Evolutionary conservation across 2,113 vertebrate genomes (phyloP).

Genomic region (Corythornis cristatus): DNA sequence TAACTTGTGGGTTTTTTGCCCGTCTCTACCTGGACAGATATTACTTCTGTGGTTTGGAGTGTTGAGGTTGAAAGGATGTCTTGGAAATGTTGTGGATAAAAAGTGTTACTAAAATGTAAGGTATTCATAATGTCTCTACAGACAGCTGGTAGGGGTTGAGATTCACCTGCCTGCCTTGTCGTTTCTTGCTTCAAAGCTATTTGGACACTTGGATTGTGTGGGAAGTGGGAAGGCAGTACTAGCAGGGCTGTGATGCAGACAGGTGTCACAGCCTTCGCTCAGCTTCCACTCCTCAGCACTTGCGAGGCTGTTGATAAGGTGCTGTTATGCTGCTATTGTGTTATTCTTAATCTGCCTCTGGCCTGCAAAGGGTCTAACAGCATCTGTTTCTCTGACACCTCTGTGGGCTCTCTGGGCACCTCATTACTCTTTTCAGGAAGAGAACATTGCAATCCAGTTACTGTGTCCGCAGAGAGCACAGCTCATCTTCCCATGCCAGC

Average conservation of each 20-base stretch:
- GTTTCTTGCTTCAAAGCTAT: constrained; percentile 23
- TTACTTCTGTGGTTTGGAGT: constrained; percentile 43
- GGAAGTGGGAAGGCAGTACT: neutral
- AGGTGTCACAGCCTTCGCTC: neutral
- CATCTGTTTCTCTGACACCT: constrained; percentile 27
- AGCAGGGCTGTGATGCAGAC: neutral
- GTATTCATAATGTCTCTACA: neutral
- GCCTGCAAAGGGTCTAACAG: constrained; percentile 5
- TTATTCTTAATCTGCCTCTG: constrained; percentile 30
- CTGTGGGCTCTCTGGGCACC: neutral
- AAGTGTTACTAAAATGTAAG: neutral
- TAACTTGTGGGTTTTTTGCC: constrained; percentile 45
- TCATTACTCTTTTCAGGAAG: constrained; percentile 31
- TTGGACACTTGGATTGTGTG: neutral
- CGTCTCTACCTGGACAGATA: constrained; percentile 15
- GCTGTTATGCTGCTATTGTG: constrained; percentile 16
- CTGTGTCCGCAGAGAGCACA: neutral
- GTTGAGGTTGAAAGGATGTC: constrained; percentile 8
- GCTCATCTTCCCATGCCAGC: neutral
- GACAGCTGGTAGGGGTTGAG: neutral
- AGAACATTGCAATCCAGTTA: neutral
- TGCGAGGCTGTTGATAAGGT: neutral
- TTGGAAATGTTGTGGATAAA: neutral
- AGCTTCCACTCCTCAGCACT: neutral
- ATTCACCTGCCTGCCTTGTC: constrained; percentile 16